Percentiles rank a stretch among this genome's conserved stretches.
Conservation (phyloP, 1,140 invertebrate genomes). For the Polypedilum pembai region DNA sequence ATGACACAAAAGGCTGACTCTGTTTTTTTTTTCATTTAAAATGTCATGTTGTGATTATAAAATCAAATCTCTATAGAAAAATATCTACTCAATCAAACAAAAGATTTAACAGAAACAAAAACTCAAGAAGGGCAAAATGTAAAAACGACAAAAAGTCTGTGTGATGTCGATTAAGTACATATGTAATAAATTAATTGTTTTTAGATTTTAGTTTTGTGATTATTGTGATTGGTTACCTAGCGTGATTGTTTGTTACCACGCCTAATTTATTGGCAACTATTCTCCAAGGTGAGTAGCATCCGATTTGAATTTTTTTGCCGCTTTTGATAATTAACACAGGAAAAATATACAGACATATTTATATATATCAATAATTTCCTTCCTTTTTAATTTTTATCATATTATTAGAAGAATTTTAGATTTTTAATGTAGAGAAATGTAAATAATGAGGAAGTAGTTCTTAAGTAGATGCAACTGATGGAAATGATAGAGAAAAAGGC, state of each 20-base stretch:
- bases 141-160: constrained; percentile 17
- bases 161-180: not conserved
- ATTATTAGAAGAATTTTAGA: not conserved
- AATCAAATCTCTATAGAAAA: too few relatives aligned
- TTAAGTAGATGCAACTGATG: not conserved
- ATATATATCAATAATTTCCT: not conserved
- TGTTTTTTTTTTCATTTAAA: too few relatives aligned
- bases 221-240: constrained; percentile 30
- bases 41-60: too few relatives aligned
- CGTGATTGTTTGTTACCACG: constrained; percentile 31
- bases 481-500: too few relatives aligned
- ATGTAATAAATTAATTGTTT: not conserved
- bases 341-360: constrained; percentile 15
- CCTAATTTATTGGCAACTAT: constrained; percentile 33
- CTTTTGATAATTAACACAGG: constrained; percentile 30
- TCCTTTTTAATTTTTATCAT: constrained; percentile 3
- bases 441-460: constrained; percentile 1
- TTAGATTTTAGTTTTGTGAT: not conserved
- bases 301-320: constrained; percentile 32
- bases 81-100: not conserved
- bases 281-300: constrained; percentile 33
- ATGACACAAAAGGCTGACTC: too few relatives aligned
- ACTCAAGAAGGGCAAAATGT: constrained; percentile 18
- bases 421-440: not conserved
- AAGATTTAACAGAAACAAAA: constrained; percentile 16